A percentile compares a stretch with the other conserved stretches of the same genome.
These are phyloP conservation scores for Catharus minimus DNA, from an alignment of 2,113 vertebrate species.

Conservation along the genomic window DNA sequence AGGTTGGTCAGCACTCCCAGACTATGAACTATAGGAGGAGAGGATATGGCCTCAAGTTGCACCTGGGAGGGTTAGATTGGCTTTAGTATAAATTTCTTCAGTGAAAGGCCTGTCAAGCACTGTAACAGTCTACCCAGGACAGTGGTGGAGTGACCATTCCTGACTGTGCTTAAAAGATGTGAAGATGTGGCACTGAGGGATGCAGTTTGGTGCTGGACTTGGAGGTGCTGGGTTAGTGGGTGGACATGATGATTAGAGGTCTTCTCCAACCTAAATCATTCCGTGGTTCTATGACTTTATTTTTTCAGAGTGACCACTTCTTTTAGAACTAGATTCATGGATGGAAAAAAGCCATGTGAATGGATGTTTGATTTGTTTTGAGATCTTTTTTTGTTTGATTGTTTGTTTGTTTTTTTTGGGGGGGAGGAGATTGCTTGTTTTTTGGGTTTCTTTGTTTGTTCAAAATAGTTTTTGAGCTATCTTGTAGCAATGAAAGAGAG, in stretches of 20 bases:
- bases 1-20: accelerated
- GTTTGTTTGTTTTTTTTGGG: not conserved
- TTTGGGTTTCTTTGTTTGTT: no score
- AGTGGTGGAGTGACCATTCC: not conserved
- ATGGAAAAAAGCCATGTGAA: not conserved
- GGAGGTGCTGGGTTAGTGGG: accelerated
- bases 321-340: not conserved
- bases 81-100: not conserved
- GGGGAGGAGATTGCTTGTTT: no score
- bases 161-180: accelerated
- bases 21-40: not conserved
- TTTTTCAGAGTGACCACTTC: not conserved
- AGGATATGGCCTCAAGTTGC: not conserved
- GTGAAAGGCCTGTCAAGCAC: not conserved
- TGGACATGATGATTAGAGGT: not conserved
- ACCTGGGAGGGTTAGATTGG: not conserved
- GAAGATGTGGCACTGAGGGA: accelerated
- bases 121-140: not conserved
- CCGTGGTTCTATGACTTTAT: not conserved
- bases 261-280: not conserved
- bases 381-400: no score
- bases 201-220: not conserved
- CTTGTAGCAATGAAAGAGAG: not conserved
- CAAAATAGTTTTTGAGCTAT: not conserved
- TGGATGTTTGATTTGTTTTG: not conserved